Evolutionary conservation across 2,113 vertebrate species (phyloP).

Genomic region (Caracal caracal): DNA sequence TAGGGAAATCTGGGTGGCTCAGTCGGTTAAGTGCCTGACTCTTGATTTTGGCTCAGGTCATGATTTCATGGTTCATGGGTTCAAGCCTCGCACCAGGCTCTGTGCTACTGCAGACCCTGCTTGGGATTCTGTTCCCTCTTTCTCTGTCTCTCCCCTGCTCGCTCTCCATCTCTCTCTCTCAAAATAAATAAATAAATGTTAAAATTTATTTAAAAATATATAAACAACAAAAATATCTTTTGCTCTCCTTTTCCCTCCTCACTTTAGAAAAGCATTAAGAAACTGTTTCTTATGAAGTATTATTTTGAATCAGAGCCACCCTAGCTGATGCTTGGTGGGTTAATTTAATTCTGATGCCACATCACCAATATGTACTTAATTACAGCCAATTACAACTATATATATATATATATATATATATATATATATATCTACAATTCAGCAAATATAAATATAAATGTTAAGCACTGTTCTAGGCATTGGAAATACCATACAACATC

Average conservation of each 20-base stretch:
- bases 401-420: too few relatives aligned
- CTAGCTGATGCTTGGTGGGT: background rate
- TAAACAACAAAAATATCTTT: constrained; percentile 57
- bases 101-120: too few relatives aligned
- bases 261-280: constrained; percentile 18
- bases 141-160: too few relatives aligned
- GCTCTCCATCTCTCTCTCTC: too few relatives aligned
- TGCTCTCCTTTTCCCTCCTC: constrained; percentile 29
- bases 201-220: background rate
- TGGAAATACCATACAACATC: background rate
- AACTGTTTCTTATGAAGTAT: constrained; percentile 60
- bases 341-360: constrained; percentile 54
- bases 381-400: background rate
- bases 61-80: too few relatives aligned
- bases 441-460: background rate
- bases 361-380: background rate
- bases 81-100: too few relatives aligned
- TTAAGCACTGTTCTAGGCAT: background rate
- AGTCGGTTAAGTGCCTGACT: too few relatives aligned
- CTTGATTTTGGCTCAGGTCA: too few relatives aligned
- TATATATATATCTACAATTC: background rate
- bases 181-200: too few relatives aligned
- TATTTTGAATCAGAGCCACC: constrained; percentile 62
- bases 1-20: background rate
- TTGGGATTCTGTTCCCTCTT: too few relatives aligned